These are phyloP conservation scores for Pangasius mekongensis DNA, from an alignment of 2,797 vertebrate species.

Conservation along the genomic window DNA sequence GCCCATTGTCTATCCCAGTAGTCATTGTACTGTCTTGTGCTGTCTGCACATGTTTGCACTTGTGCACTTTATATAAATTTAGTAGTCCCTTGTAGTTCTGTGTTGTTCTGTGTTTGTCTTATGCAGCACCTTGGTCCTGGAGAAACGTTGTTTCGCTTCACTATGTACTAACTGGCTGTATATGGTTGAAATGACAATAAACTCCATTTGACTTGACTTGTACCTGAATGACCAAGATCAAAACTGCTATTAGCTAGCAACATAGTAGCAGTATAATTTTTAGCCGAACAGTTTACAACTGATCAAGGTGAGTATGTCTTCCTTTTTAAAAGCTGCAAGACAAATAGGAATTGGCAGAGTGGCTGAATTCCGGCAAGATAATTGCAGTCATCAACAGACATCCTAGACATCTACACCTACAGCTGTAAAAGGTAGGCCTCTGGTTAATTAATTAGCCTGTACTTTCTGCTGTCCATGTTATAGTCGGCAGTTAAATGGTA, in stretches of 20 bases:
- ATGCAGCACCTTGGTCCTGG: too few relatives aligned
- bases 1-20: too few relatives aligned
- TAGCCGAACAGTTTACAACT: background rate
- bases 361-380: background rate
- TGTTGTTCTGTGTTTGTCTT: too few relatives aligned
- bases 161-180: too few relatives aligned
- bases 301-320: background rate
- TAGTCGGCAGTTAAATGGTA: constrained; percentile 15
- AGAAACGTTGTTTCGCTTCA: too few relatives aligned
- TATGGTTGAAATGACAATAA: too few relatives aligned
- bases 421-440: background rate
- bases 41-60: too few relatives aligned
- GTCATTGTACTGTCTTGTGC: too few relatives aligned
- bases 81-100: too few relatives aligned
- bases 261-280: background rate
- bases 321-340: background rate
- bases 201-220: background rate
- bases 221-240: background rate
- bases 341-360: background rate
- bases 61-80: too few relatives aligned
- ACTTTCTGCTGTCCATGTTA: constrained; percentile 11
- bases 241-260: background rate
- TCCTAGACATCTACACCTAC: background rate
- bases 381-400: background rate
- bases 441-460: constrained; percentile 23